These are phyloP conservation scores for Anolis sagrei DNA, from an alignment of 2,113 vertebrate genomes.

Conservation along the genomic window DNA sequence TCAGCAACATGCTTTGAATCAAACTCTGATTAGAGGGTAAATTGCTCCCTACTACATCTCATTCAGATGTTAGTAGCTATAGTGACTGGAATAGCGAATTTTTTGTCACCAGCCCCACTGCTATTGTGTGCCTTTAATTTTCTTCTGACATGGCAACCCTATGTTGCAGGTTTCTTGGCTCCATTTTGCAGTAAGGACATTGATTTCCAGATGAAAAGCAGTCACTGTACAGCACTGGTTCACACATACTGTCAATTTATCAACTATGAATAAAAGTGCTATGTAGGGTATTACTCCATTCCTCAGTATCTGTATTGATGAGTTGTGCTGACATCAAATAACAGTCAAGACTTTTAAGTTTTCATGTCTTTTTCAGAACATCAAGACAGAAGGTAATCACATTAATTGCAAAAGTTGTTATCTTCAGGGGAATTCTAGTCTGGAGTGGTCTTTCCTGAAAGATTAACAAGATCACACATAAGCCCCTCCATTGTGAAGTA, in stretches of 20 bases:
- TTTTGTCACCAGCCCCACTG: no score
- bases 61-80: background rate
- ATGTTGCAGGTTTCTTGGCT: no score
- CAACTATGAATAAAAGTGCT: background rate
- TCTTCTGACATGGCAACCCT: no score
- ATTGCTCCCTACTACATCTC: background rate
- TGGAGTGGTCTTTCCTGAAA: background rate
- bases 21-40: background rate
- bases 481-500: no score
- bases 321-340: background rate
- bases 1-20: background rate
- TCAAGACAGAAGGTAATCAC: background rate
- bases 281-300: background rate
- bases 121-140: no score
- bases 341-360: background rate
- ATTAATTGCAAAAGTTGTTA: background rate
- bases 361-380: background rate
- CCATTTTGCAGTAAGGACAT: no score
- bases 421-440: no score
- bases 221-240: no score
- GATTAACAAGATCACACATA: background rate
- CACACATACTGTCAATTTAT: background rate
- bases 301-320: background rate
- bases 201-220: no score
- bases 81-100: background rate